A percentile compares a stretch with the other conserved stretches of the same genome.
Evolutionary conservation across 2,888 invertebrate genomes (phyloP).

Genomic region (Nomada lathburiana): DNA sequence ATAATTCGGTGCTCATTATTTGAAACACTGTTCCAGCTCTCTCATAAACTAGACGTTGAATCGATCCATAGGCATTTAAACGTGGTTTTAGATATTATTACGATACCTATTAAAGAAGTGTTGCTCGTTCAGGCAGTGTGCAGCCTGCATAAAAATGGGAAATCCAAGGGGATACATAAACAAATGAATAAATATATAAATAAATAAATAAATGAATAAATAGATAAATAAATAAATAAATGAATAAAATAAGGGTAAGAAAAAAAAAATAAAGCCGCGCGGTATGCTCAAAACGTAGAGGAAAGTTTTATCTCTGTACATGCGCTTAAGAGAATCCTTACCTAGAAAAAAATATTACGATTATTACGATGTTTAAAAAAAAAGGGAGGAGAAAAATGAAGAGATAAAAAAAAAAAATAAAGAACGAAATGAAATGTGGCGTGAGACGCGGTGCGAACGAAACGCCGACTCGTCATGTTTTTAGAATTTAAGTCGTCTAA

Average conservation of each 20-base stretch:
- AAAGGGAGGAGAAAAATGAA: background rate
- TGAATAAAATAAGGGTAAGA: constrained; percentile 15
- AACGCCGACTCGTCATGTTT: constrained; percentile 27
- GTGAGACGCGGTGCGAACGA: constrained; percentile 20
- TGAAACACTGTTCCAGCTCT: constrained; percentile 21
- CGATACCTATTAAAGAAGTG: constrained; percentile 24
- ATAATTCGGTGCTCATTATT: constrained; percentile 8
- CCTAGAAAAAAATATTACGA: constrained; percentile 58
- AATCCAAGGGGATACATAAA: constrained; percentile 31
- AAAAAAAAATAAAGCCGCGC: constrained; percentile 74
- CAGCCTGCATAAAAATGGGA: constrained; percentile 23
- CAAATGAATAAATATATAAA: constrained; percentile 30
- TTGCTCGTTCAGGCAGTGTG: constrained; percentile 31
- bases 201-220: constrained; percentile 10
- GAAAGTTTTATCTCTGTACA: constrained; percentile 72
- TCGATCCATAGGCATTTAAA: constrained; percentile 62
- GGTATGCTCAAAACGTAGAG: constrained; percentile 81
- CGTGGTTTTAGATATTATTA: constrained; percentile 52
- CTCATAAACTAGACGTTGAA: constrained; percentile 55
- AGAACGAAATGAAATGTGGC: constrained; percentile 12
- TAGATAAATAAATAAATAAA: constrained; percentile 43
- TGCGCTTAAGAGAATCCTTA: constrained; percentile 71
- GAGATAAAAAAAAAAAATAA: background rate
- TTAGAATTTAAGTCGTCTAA: constrained; percentile 34
- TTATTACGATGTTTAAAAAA: constrained; percentile 44